Evolutionary conservation across 2,888 invertebrate genomes (phyloP).

Genomic region (Orchesella flavescens): DNA sequence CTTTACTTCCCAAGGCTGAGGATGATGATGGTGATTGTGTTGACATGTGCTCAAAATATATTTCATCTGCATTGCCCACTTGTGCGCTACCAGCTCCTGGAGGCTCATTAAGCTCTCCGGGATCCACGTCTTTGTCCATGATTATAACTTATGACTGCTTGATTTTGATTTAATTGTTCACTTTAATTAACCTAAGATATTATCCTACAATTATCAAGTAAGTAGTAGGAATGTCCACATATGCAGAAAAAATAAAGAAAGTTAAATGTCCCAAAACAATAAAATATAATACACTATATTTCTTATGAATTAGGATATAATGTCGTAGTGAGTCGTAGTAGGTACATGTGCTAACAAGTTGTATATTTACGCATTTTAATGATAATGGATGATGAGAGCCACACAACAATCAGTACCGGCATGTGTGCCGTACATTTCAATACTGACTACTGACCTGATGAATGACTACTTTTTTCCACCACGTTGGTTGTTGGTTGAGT

Average conservation of each 20-base stretch:
- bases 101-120: conserved; percentile 40
- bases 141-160: conserved; percentile 32
- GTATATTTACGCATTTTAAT: background rate
- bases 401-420: conserved; percentile 43
- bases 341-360: no score
- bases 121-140: conserved; percentile 38
- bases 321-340: no score
- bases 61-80: conserved; percentile 32
- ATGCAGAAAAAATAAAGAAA: no score
- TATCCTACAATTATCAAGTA: no score
- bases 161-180: background rate
- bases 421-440: conserved; percentile 55
- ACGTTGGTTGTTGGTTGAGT: no score
- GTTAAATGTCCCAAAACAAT: no score
- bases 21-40: background rate
- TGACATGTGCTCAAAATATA: background rate
- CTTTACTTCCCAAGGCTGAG: conserved; percentile 9
- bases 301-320: no score
- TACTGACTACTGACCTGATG: conserved; percentile 55
- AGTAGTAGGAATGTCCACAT: no score
- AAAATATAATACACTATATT: no score
- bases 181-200: no score
- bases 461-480: conserved; percentile 31
- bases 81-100: conserved; percentile 45
- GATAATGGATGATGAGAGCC: conserved; percentile 1